Conservation (phyloP, 2,113 vertebrate genomes). For the Triplophysa dalaica region DNA sequence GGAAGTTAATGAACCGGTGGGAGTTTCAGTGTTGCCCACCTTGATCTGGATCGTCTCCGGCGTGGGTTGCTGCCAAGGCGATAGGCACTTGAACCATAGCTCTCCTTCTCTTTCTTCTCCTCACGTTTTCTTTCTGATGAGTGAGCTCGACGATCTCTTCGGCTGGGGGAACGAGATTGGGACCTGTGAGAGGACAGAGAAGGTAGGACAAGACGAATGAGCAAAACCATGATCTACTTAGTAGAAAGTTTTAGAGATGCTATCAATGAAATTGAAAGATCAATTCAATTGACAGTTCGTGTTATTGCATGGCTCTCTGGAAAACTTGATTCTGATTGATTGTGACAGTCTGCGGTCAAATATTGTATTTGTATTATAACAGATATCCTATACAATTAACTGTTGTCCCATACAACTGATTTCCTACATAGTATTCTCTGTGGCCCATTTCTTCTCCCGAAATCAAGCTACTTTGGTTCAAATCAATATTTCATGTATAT, state of each 20-base stretch:
- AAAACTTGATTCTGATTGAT: too few relatives aligned
- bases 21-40: conserved; percentile 64
- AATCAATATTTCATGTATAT: too few relatives aligned
- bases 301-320: neutral
- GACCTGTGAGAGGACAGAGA: conserved; percentile 69
- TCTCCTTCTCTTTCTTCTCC: conserved; percentile 70
- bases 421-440: too few relatives aligned
- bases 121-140: conserved; percentile 82
- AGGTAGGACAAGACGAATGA: neutral
- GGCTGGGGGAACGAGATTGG: conserved; percentile 84
- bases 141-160: conserved; percentile 78
- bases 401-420: too few relatives aligned
- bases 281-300: neutral
- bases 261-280: neutral
- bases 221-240: neutral
- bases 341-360: too few relatives aligned
- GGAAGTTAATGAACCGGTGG: neutral
- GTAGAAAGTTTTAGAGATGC: neutral
- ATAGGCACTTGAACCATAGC: conserved; percentile 75
- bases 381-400: too few relatives aligned
- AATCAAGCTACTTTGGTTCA: too few relatives aligned
- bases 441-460: too few relatives aligned
- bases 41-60: conserved; percentile 82
- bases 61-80: conserved; percentile 83
- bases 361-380: too few relatives aligned